Conservation (phyloP, 1,140 invertebrate genomes). For the Cylas formicarius region DNA sequence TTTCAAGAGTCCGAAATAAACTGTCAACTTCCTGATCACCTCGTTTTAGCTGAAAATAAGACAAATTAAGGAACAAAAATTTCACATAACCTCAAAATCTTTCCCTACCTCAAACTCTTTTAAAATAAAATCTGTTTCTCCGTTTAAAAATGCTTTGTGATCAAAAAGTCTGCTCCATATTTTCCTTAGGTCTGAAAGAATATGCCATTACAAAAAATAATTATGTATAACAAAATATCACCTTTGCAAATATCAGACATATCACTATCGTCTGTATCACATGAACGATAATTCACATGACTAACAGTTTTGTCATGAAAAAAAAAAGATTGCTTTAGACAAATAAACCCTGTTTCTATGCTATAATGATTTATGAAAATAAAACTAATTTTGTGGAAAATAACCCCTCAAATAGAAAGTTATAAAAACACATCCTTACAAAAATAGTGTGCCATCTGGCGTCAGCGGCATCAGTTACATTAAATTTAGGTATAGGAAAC, state of each 20-base stretch:
- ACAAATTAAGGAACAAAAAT: conserved; percentile 1
- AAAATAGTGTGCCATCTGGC: no score
- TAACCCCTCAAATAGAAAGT: no score
- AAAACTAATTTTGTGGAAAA: no score
- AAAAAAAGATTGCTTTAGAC: no score
- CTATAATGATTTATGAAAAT: no score
- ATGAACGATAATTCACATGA: no score
- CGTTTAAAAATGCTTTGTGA: conserved; percentile 72
- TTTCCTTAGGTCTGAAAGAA: conserved; percentile 63
- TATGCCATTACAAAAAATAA: conserved; percentile 9
- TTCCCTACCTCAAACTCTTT: conserved; percentile 71
- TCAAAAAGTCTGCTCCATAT: conserved; percentile 78
- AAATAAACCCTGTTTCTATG: no score
- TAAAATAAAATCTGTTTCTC: conserved; percentile 74
- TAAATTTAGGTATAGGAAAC: no score
- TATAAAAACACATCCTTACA: no score
- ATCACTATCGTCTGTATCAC: no score
- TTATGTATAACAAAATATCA: conserved; percentile 13
- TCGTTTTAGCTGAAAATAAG: conserved; percentile 57
- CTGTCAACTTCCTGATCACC: conserved; percentile 70
- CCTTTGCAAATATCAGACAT: conserved; percentile 28
- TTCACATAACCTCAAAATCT: conserved; percentile 13
- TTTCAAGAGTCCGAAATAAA: conserved; percentile 69
- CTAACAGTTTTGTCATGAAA: no score
- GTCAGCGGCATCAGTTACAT: no score